These are phyloP conservation scores for Ophiothrix spiculata DNA, from an alignment of 35 echinoderm and acorn worm species.

Conservation along the genomic window DNA sequence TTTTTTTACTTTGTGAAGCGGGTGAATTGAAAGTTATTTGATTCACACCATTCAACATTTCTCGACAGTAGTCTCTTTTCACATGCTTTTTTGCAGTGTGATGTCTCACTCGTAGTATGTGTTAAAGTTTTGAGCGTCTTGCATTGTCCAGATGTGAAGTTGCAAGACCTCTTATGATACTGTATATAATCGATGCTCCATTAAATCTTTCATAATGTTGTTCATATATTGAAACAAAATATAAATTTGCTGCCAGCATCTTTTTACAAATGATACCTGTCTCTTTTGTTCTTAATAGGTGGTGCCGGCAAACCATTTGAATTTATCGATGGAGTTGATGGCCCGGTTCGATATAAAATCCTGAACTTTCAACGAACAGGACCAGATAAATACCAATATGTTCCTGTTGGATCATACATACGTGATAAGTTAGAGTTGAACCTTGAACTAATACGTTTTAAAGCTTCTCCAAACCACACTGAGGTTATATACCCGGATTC, in stretches of 20 bases:
- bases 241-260: background rate
- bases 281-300: conserved; percentile 28
- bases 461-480: background rate
- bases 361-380: conserved; percentile 66
- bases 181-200: background rate
- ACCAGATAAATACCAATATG: conserved; percentile 46
- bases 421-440: conserved; percentile 50
- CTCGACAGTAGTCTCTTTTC: no score
- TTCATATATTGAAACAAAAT: background rate
- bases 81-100: no score
- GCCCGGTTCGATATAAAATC: conserved; percentile 68
- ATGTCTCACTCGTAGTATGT: no score
- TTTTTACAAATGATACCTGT: background rate
- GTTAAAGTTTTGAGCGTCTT: background rate
- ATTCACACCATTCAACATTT: background rate
- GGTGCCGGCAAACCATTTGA: conserved; percentile 53
- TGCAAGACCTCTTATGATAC: background rate
- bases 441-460: conserved; percentile 17
- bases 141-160: background rate
- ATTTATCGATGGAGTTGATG: conserved; percentile 61
- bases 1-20: background rate
- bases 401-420: conserved; percentile 41
- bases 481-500: conserved; percentile 54
- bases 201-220: background rate
- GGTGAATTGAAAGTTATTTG: background rate